Evolutionary conservation across 2,888 invertebrate species (phyloP), one percentile per base, ranked within the genome.

Genomic region (Hermaeophaga mercurialis): DNA sequence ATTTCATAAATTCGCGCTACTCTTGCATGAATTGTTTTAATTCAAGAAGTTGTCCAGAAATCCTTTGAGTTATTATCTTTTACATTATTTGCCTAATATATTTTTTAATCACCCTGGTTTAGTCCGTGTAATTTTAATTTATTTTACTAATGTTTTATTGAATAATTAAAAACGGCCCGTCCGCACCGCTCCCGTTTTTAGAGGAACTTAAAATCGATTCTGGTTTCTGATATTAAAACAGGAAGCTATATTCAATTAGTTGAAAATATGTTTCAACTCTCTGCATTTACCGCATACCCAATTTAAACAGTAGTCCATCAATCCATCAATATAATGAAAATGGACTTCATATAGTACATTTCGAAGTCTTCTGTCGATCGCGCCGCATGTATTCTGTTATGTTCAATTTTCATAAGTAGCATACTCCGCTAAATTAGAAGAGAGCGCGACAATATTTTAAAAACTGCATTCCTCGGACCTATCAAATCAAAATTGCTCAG

Each of bases 321-420:
- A 44, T 49, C 48, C 36, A 36, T 55, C 49, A 14, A 49, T 55
- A 43, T 53, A 53, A 54, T 54, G 43, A 43, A 34, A 36, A 12
- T 24, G 15, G 44, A 54, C 57, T 38, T 53, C 39, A 52, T 56
- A 46, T 43, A 39, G 46, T 44, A 50, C 46, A 34, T 46, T 46
- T 46, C 46, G 48, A 54, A 31, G 50, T 50, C 41, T 28, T 22
- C 44, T 57, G 43, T 53, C 53, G 47, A 58, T 55, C 39, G 26
- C 11, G 43, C 38, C 28, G 54, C 60, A 56, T 44, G 47, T 59
- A 49, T 36, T 48, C 46, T 46, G 53, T 59, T 60, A 61, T 60
- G 63, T 60, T 62, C 65, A 66, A 67, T 66, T 65, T 64, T 67
- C 68, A 68, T 68, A 66, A 62, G 61, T 64, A 48, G 56, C 43